Conservation (phyloP, 2,113 vertebrate species). For the Heterotilapia buettikoferi region DNA sequence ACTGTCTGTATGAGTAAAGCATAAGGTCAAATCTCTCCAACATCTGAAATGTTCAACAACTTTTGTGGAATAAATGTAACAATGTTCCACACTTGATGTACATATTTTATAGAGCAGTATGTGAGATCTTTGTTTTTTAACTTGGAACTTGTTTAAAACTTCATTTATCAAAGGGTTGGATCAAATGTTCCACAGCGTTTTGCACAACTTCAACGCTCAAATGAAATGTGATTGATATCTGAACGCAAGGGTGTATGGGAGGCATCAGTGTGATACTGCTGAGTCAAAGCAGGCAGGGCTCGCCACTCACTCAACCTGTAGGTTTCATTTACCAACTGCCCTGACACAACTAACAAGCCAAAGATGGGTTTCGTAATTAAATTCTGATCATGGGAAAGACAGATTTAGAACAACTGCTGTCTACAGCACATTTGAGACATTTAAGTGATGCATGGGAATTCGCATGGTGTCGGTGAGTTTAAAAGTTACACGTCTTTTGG, state of each 20-base stretch:
- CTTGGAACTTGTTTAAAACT: background rate
- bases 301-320: background rate
- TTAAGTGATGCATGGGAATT: background rate
- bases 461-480: background rate
- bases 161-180: background rate
- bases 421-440: background rate
- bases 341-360: background rate
- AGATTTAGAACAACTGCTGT: background rate
- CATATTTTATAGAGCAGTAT: background rate
- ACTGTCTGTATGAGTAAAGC: background rate
- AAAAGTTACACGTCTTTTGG: background rate
- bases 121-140: background rate
- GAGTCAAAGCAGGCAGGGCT: constrained; percentile 40
- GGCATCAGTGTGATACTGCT: background rate
- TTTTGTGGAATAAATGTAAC: background rate
- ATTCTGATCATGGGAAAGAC: background rate
- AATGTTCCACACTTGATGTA: background rate
- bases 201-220: background rate
- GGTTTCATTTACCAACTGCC: background rate
- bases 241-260: constrained; percentile 12
- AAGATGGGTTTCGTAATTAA: background rate
- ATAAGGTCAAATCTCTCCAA: background rate
- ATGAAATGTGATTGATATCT: constrained; percentile 16
- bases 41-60: background rate
- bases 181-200: background rate